Percentiles rank a stretch among this genome's conserved stretches.
These are phyloP conservation scores for Gymnarchus niloticus DNA, from an alignment of 2,113 vertebrate genomes.

Conservation along the genomic window DNA sequence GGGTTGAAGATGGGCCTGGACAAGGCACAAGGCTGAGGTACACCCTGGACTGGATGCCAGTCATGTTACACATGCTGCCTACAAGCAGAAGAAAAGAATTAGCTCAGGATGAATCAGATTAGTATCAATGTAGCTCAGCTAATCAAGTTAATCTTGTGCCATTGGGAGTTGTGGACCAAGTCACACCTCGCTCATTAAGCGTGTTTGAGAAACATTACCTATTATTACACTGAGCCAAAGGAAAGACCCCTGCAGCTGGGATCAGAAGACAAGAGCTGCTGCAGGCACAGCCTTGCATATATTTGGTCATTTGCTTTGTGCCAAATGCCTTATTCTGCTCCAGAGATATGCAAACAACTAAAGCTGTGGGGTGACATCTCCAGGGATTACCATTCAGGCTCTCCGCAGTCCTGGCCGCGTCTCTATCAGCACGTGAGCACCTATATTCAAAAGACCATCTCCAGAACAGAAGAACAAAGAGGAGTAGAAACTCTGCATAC, in stretches of 20 bases:
- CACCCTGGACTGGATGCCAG: too few species aligned
- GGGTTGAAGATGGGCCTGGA: too few species aligned
- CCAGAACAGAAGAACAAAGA: neutral
- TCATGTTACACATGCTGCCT: neutral
- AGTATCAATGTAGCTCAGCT: slow-evolving; percentile 26
- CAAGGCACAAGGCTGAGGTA: too few species aligned
- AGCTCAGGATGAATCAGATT: slow-evolving; percentile 11
- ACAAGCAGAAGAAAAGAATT: slow-evolving; percentile 19
- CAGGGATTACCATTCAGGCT: neutral
- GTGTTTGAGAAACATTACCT: neutral
- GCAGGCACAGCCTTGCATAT: neutral
- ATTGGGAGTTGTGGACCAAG: slow-evolving; percentile 21
- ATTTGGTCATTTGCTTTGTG: neutral
- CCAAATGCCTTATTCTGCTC: neutral
- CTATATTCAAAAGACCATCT: neutral
- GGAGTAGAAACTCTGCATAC: neutral
- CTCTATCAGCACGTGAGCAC: neutral
- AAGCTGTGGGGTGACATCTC: neutral
- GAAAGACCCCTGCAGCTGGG: neutral
- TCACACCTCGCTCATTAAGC: slow-evolving; percentile 26
- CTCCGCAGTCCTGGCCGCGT: neutral
- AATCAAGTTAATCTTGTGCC: slow-evolving; percentile 36
- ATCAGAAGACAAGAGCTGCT: neutral
- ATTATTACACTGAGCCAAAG: neutral
- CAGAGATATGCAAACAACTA: neutral